phyloP scores from a whole-genome alignment of 2,888 invertebrate genomes.

The Drosophila glabriapex region DNA sequence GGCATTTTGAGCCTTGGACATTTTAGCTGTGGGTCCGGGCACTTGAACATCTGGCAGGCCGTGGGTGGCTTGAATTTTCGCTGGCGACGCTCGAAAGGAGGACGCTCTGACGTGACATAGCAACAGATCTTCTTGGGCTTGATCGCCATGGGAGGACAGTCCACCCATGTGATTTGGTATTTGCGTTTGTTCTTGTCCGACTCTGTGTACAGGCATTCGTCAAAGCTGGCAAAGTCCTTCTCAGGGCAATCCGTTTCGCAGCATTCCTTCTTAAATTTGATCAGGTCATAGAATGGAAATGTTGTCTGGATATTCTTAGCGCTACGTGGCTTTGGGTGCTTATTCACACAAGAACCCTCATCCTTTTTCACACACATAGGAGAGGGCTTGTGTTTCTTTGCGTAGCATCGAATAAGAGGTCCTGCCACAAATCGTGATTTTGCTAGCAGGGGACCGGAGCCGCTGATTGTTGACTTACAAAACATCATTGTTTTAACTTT shows the following conservation, averaged over 20 bases:
- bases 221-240: conserved; percentile 44
- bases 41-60: conserved; percentile 15
- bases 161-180: conserved; percentile 80
- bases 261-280: conserved; percentile 39
- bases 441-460: background rate
- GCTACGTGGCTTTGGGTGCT: conserved; percentile 32
- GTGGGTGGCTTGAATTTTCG: conserved; percentile 7
- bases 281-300: conserved; percentile 48
- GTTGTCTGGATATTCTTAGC: conserved; percentile 8
- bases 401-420: background rate
- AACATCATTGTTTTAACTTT: conserved; percentile 21
- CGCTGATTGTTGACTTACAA: conserved; percentile 1
- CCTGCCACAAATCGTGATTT: background rate
- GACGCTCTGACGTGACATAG: conserved; percentile 18
- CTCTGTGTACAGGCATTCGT: conserved; percentile 49
- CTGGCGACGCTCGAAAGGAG: conserved; percentile 50
- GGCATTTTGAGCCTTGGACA: conserved; percentile 44
- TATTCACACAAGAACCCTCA: conserved; percentile 2
- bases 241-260: conserved; percentile 52
- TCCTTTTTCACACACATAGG: conserved; percentile 16
- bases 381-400: conserved; percentile 20
- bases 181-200: conserved; percentile 68
- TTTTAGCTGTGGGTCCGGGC: background rate
- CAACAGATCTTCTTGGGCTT: conserved; percentile 69
- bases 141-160: conserved; percentile 64